Percentiles rank a stretch among this genome's conserved stretches.
These are phyloP conservation scores for Sussaba pulchella DNA, from an alignment of 2,888 invertebrate genomes.

Conservation along the genomic window DNA sequence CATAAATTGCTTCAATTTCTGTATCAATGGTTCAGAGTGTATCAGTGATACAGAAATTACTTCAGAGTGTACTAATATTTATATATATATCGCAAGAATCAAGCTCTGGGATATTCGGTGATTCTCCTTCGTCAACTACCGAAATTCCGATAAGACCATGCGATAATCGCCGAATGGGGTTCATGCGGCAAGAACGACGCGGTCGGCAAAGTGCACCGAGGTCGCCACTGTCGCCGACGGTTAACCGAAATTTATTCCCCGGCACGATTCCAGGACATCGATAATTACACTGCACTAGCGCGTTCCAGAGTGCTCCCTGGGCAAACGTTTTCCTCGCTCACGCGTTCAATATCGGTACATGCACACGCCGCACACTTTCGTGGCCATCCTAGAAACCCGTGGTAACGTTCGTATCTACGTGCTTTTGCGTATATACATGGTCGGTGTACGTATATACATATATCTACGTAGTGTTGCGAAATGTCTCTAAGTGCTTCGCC, in stretches of 20 bases:
- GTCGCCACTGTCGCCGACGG: constrained; percentile 47
- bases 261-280: constrained; percentile 70
- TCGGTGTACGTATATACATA: constrained; percentile 24
- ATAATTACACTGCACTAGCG: constrained; percentile 72
- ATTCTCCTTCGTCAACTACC: constrained; percentile 21
- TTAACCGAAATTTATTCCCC: constrained; percentile 74
- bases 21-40: too few relatives aligned
- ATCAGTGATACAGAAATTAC: too few relatives aligned
- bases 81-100: too few relatives aligned
- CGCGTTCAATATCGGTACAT: constrained; percentile 18
- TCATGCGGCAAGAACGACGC: constrained; percentile 24
- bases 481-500: constrained; percentile 67
- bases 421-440: constrained; percentile 13
- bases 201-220: constrained; percentile 12
- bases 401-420: constrained; percentile 19
- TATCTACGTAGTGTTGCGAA: constrained; percentile 37
- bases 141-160: constrained; percentile 57
- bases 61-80: too few relatives aligned
- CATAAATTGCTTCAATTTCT: too few relatives aligned
- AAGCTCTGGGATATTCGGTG: constrained; percentile 14
- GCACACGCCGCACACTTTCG: background rate
- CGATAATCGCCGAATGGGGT: constrained; percentile 52
- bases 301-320: constrained; percentile 51
- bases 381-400: too few relatives aligned
- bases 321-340: constrained; percentile 59